These are phyloP conservation scores for Amphiprion percula DNA, from an alignment of 2,113 vertebrate species.

Conservation along the genomic window DNA sequence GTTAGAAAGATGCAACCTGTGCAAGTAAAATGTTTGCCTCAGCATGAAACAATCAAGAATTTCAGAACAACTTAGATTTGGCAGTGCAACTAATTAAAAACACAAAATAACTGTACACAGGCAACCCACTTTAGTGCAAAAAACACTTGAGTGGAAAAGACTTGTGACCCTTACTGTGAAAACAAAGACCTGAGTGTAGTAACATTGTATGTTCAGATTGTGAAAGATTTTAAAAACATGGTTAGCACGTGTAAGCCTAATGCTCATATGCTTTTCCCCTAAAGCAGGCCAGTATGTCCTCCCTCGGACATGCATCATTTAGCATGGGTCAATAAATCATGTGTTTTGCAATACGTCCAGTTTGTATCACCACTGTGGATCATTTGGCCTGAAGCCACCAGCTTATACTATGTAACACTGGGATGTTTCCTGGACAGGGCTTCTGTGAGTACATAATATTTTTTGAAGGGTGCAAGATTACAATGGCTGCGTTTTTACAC, in stretches of 20 bases:
- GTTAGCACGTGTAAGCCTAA: neutral
- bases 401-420: conserved; percentile 15
- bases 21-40: conserved; percentile 29
- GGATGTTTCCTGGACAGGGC: conserved; percentile 26
- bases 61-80: neutral
- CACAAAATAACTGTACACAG: conserved; percentile 1
- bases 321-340: conserved; percentile 58
- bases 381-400: neutral
- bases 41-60: conserved; percentile 6
- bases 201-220: neutral
- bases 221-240: neutral
- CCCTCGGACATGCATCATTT: conserved; percentile 23
- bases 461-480: no score
- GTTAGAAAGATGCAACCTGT: neutral
- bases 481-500: neutral
- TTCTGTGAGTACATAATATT: neutral
- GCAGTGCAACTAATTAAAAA: neutral
- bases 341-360: conserved; percentile 23
- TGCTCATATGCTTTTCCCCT: neutral
- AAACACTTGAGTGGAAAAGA: neutral
- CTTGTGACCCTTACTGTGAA: neutral
- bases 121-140: conserved; percentile 6
- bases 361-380: conserved; percentile 1
- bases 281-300: conserved; percentile 9
- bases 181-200: neutral